phyloP scores from a whole-genome alignment of 1,140 invertebrate species.

The Amphibalanus amphitrite region DNA sequence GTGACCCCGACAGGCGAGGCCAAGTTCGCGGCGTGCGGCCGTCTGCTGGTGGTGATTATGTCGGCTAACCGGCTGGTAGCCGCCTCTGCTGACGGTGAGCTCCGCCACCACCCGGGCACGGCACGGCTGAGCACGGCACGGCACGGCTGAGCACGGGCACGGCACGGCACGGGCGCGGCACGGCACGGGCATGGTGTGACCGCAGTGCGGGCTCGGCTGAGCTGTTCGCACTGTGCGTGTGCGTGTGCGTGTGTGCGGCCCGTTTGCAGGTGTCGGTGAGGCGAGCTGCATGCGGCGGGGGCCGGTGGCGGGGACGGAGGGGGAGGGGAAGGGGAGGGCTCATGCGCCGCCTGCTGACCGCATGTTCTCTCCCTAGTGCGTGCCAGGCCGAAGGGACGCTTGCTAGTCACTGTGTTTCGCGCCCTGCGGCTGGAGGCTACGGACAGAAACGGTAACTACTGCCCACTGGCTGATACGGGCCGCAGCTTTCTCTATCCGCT shows the following conservation, averaged over 20 bases:
- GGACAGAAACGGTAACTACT: neutral
- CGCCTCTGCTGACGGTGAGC: neutral
- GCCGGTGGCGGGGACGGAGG: too few species aligned
- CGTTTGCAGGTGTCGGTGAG: too few species aligned
- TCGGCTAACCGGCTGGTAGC: neutral
- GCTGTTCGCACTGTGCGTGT: slow-evolving; percentile 14
- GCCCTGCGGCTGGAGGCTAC: neutral
- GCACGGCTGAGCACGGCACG: too few species aligned
- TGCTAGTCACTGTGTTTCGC: neutral
- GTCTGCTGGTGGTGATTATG: slow-evolving; percentile 45
- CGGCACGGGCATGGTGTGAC: too few species aligned
- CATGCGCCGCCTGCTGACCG: neutral
- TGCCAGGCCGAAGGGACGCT: neutral
- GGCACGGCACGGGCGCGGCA: too few species aligned
- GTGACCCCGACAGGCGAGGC: neutral
- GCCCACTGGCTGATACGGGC: too few species aligned
- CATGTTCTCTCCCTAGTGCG: neutral
- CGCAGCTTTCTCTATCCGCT: too few species aligned
- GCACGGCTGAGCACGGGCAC: too few species aligned
- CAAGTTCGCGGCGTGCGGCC: slow-evolving; percentile 39
- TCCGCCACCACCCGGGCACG: too few species aligned
- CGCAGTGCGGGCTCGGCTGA: too few species aligned
- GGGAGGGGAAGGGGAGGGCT: too few species aligned
- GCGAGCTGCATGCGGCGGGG: too few species aligned
- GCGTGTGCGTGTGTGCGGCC: neutral